phyloP scores from a whole-genome alignment of 1,140 invertebrate species.

The Drosophila jambulina region DNA sequence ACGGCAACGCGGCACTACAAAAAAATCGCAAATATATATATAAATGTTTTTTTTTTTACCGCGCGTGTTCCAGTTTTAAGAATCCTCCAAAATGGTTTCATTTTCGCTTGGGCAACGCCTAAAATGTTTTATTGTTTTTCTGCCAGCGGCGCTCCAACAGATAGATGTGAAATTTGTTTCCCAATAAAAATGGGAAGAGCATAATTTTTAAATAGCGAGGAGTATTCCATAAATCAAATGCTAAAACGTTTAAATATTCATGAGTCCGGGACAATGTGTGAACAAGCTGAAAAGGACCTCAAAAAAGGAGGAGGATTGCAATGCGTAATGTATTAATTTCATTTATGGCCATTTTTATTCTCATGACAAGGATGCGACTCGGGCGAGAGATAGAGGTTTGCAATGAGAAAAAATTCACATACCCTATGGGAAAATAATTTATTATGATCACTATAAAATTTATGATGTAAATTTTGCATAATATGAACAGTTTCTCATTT shows the following conservation, averaged over 20 bases:
- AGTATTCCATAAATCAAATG: conserved; percentile 69
- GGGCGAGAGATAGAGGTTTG: background rate
- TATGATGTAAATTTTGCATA: background rate
- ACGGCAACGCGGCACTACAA: conserved; percentile 57
- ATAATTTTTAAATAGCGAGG: conserved; percentile 15
- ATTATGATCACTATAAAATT: background rate
- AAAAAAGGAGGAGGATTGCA: conserved; percentile 28
- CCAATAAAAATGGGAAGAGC: background rate
- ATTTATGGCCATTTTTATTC: conserved; percentile 80
- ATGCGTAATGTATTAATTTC: conserved; percentile 80
- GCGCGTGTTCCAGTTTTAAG: conserved; percentile 48
- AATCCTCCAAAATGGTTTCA: conserved; percentile 40
- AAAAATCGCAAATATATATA: conserved; percentile 16
- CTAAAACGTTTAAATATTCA: conserved; percentile 76
- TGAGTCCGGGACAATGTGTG: conserved; percentile 73
- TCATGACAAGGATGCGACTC: conserved; percentile 50
- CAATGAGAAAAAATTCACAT: conserved; percentile 2
- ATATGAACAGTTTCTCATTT: background rate
- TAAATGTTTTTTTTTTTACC: conserved; percentile 42
- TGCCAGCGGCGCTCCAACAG: conserved; percentile 41
- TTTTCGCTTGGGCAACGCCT: conserved; percentile 64
- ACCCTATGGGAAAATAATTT: background rate
- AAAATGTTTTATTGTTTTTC: conserved; percentile 61
- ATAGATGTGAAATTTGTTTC: conserved; percentile 34
- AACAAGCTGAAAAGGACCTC: conserved; percentile 43